Evolutionary conservation across 2,888 invertebrate genomes (phyloP).

Genomic region (Cyclophora punctaria): DNA sequence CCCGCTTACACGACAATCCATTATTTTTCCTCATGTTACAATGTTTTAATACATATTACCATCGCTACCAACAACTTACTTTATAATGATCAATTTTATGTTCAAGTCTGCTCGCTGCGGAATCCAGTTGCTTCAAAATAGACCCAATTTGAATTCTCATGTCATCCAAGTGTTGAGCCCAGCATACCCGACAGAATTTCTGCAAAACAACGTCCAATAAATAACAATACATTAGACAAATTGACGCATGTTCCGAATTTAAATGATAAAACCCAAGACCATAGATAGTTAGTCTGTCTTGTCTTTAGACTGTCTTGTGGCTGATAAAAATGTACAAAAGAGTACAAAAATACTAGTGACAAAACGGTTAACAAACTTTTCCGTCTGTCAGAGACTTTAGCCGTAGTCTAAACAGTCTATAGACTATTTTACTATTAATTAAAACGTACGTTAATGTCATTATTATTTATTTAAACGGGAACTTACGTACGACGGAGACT

Average conservation of each 20-base stretch:
- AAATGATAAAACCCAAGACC: neutral
- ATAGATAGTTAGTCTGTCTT: too few relatives aligned
- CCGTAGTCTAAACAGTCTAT: too few relatives aligned
- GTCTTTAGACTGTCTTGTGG: too few relatives aligned
- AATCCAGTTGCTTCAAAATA: slow-evolving; percentile 73
- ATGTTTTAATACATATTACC: slow-evolving; percentile 3
- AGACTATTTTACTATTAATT: too few relatives aligned
- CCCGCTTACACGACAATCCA: too few relatives aligned
- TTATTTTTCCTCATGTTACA: slow-evolving; percentile 2
- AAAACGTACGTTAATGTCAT: too few relatives aligned
- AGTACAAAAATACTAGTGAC: too few relatives aligned
- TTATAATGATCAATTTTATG: slow-evolving; percentile 75
- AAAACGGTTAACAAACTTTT: too few relatives aligned
- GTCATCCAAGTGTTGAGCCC: slow-evolving; percentile 75
- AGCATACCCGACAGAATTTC: slow-evolving; percentile 77
- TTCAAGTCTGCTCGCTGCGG: slow-evolving; percentile 64
- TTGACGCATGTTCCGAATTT: slow-evolving; percentile 3
- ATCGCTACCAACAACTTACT: slow-evolving; percentile 35
- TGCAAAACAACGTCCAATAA: slow-evolving; percentile 32
- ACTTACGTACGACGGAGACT: too few relatives aligned
- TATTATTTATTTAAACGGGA: too few relatives aligned
- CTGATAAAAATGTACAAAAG: too few relatives aligned
- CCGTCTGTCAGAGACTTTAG: too few relatives aligned
- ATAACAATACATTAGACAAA: slow-evolving; percentile 7
- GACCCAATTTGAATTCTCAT: slow-evolving; percentile 72